Evolutionary conservation across 2,888 invertebrate genomes (phyloP), one percentile per base, ranked within the genome.

Genomic region (Cephus sareptanus): DNA sequence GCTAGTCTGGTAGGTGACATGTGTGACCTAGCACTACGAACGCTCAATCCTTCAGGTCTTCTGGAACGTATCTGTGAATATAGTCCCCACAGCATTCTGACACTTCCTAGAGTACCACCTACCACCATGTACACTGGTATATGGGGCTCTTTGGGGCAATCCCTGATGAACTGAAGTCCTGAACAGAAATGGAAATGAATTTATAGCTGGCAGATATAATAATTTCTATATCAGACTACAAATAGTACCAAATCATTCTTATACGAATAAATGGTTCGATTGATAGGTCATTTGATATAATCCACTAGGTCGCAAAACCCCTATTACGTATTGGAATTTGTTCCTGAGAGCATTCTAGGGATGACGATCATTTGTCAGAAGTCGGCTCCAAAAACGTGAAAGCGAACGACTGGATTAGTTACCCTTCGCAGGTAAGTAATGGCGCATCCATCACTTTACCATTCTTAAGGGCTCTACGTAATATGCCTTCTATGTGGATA

Each of bases 111-210:
- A 13, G 94, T 94, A 0, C 97, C 97, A 0, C 96, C 97, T n/a
- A 96, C 96, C 79, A 97, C 94, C 94, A 97, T 95, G 92, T 97
- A 97, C 35, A 96, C 94, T 0, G 97, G 96, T 82, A 97, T 94
- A 80, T 95, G 93, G 0, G 95, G 95, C 91, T 96, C 95, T 74
- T 94, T 93, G 0, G 97, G 97, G 85, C 97, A 97, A 89, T 96
- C 96, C 33, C 95, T 93, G 79, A 96, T 94, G 91, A 95, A 96
- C 87, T 96, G 95, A 76, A 96, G 94, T 83, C 97, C 97, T 97
- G 93, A n/a, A 88, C 71, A 76, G 15, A 81, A 75, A 71, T 15
- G 75, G 68, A 75, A 76, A 74, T 40, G 69, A 69, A 76, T 71
- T 75, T 56, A 73, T 75, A 73, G 70, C 34, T 23, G 71, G 23